Evolutionary conservation across 2,113 vertebrate species (phyloP).

Genomic region (Scopus umbretta): DNA sequence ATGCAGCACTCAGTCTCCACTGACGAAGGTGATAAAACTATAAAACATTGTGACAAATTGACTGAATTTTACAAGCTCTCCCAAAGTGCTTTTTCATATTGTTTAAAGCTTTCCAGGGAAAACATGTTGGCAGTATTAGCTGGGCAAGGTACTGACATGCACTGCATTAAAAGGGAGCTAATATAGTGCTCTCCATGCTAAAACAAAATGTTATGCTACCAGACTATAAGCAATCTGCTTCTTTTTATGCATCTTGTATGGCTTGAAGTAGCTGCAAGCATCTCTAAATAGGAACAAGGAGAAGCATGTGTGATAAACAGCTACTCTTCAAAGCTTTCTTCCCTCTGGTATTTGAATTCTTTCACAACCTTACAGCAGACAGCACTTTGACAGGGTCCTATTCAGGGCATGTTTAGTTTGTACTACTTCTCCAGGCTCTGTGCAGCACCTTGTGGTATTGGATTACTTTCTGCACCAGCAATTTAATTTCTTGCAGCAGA

Average conservation of each 20-base stretch:
- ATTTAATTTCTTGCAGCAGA: neutral
- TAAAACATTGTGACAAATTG: constrained; percentile 41
- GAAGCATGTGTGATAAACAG: constrained; percentile 33
- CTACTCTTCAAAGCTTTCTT: constrained; percentile 28
- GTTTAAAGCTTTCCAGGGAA: constrained; percentile 51
- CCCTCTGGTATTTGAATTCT: constrained; percentile 1
- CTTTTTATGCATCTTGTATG: constrained; percentile 6
- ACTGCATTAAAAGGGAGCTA: constrained; percentile 28
- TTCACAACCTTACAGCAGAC: neutral
- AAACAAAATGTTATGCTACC: neutral
- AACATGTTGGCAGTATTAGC: constrained; percentile 28
- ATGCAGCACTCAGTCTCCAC: neutral
- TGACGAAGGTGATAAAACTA: constrained; percentile 41
- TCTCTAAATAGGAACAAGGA: constrained; percentile 31
- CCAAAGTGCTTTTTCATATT: constrained; percentile 39
- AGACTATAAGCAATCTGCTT: constrained; percentile 49
- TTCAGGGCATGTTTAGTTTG: neutral
- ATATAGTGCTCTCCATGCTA: constrained; percentile 1
- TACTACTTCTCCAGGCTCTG: neutral
- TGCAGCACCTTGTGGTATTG: neutral
- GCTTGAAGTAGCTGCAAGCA: constrained; percentile 24
- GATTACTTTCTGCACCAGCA: neutral
- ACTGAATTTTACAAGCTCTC: constrained; percentile 55
- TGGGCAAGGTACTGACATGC: constrained; percentile 13
- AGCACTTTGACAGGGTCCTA: neutral